Conservation (phyloP, 2,797 vertebrate species). For the Allobates femoralis region DNA sequence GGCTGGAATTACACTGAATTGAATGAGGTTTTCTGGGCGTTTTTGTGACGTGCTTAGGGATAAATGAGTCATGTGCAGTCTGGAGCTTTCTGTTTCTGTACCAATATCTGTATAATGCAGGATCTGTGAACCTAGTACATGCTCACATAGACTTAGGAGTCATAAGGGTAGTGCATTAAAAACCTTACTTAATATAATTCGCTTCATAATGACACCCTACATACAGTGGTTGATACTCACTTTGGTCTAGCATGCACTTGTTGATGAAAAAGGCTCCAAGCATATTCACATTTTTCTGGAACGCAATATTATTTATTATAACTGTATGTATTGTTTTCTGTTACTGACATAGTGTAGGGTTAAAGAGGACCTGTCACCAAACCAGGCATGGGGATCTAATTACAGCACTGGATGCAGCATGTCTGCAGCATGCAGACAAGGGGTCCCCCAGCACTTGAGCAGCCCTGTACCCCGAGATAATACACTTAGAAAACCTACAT, state of each 20-base stretch:
- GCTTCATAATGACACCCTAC: background rate
- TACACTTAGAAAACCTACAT: too few relatives aligned
- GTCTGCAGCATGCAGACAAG: too few relatives aligned
- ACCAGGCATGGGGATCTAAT: too few relatives aligned
- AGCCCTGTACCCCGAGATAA: too few relatives aligned
- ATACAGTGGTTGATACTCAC: background rate
- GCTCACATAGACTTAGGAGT: conserved; percentile 24
- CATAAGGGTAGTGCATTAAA: conserved; percentile 11
- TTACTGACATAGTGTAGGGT: too few relatives aligned
- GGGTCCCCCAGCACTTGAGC: too few relatives aligned
- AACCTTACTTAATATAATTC: background rate
- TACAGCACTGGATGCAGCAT: too few relatives aligned
- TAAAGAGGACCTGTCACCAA: too few relatives aligned
- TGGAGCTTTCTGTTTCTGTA: conserved; percentile 54
- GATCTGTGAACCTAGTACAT: conserved; percentile 41
- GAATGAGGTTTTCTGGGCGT: conserved; percentile 47
- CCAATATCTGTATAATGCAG: conserved; percentile 57
- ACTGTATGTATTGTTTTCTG: too few relatives aligned
- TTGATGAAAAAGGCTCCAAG: too few relatives aligned
- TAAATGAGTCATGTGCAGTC: conserved; percentile 53
- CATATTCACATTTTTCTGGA: too few relatives aligned
- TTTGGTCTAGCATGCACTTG: background rate
- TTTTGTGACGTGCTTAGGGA: conserved; percentile 42
- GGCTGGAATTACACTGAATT: conserved; percentile 51
- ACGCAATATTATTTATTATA: too few relatives aligned